Conservation (phyloP, 2,113 vertebrate species). For the Lamprologus speciosus region DNA sequence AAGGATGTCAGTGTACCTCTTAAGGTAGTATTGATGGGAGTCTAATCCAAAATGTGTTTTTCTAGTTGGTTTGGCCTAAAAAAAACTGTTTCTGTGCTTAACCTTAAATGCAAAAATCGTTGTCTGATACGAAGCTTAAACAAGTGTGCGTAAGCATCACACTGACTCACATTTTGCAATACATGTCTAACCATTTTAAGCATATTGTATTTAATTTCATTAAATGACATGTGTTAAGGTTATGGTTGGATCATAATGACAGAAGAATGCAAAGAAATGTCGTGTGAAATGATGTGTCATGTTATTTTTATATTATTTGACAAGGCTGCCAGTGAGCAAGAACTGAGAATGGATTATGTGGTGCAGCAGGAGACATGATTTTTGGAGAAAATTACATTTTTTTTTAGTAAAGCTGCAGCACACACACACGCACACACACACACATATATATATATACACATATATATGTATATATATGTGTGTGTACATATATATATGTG, state of each 20-base stretch:
- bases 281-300: background rate
- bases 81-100: background rate
- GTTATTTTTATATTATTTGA: background rate
- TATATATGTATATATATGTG: accelerated
- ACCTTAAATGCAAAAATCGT: background rate
- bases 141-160: background rate
- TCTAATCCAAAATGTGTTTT: background rate
- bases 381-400: background rate
- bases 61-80: background rate
- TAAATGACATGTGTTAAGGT: background rate
- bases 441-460: too few relatives aligned
- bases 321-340: background rate
- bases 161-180: background rate
- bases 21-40: background rate
- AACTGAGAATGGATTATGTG: background rate
- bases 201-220: background rate
- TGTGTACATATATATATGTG: accelerated
- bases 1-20: background rate
- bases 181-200: background rate
- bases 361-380: background rate
- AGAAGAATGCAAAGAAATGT: background rate
- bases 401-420: background rate
- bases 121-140: background rate
- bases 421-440: background rate
- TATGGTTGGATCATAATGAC: background rate